Conservation (phyloP, 2,888 invertebrate species). For the Pinctada fucata region DNA sequence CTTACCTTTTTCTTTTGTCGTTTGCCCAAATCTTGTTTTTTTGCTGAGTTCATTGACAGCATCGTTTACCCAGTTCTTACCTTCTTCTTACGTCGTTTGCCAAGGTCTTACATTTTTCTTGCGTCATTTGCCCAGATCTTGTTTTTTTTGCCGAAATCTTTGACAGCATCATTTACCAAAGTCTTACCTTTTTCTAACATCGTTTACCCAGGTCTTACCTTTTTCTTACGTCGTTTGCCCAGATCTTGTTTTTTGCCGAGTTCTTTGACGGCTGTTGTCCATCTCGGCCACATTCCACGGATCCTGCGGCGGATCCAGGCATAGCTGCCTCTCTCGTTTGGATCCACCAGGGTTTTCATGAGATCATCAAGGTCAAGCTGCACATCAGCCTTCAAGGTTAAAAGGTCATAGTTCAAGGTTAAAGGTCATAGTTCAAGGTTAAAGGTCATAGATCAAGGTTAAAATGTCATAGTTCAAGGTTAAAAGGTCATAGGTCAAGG, state of each 20-base stretch:
- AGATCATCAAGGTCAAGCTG: slow-evolving; percentile 66
- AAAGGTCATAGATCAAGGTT: too few species aligned
- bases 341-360: slow-evolving; percentile 73
- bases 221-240: slow-evolving; percentile 61
- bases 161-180: too few species aligned
- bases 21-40: slow-evolving; percentile 63
- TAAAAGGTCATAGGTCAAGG: too few species aligned
- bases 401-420: too few species aligned
- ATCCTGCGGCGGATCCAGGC: slow-evolving; percentile 77
- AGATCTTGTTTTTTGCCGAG: slow-evolving; percentile 66
- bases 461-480: too few species aligned
- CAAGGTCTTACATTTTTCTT: slow-evolving; percentile 64
- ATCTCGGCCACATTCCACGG: slow-evolving; percentile 73
- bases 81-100: slow-evolving; percentile 64
- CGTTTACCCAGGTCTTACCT: slow-evolving; percentile 65
- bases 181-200: slow-evolving; percentile 65
- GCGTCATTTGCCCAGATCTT: slow-evolving; percentile 60
- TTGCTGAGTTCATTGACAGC: slow-evolving; percentile 38
- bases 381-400: slow-evolving; percentile 60
- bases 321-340: slow-evolving; percentile 74
- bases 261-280: slow-evolving; percentile 66
- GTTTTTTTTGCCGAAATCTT: slow-evolving; percentile 58
- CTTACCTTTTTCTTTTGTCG: slow-evolving; percentile 68
- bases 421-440: too few species aligned
- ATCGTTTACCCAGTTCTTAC: slow-evolving; percentile 63